Evolutionary conservation across 2,888 invertebrate genomes (phyloP).

Genomic region (Brenthis hecate): DNA sequence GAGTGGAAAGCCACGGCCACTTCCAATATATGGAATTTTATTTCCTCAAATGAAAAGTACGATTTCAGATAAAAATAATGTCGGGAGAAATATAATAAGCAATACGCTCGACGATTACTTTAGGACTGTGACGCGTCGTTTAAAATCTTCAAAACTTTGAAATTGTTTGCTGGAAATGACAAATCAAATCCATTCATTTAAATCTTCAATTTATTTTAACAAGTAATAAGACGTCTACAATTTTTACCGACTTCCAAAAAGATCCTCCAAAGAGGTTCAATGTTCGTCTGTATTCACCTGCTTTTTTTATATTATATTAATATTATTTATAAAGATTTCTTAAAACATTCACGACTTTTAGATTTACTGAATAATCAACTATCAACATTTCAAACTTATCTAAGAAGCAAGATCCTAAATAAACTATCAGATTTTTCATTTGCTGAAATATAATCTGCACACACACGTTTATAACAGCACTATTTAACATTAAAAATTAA

Average conservation of each 20-base stretch:
- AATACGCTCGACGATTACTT: constrained; percentile 31
- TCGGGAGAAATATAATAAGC: constrained; percentile 1
- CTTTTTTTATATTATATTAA: too few species aligned
- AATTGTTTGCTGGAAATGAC: constrained; percentile 4
- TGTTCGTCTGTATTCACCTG: too few species aligned
- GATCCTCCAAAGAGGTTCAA: too few species aligned
- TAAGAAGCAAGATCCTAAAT: too few species aligned
- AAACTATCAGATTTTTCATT: too few species aligned
- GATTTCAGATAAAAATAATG: constrained; percentile 36
- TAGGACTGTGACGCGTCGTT: constrained; percentile 37
- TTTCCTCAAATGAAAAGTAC: constrained; percentile 37
- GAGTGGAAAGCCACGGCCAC: constrained; percentile 27
- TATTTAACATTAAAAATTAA: too few species aligned
- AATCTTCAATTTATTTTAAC: constrained; percentile 7
- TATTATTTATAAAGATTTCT: too few species aligned
- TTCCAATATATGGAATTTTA: constrained; percentile 37
- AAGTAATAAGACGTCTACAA: neutral
- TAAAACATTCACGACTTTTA: too few species aligned
- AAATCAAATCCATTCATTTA: constrained; percentile 11
- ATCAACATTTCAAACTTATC: too few species aligned
- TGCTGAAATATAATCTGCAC: too few species aligned
- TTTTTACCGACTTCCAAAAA: neutral
- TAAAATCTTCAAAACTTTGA: constrained; percentile 28
- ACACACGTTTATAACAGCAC: too few species aligned
- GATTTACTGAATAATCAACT: too few species aligned